Percentiles rank a stretch among this genome's conserved stretches.
Conservation (phyloP, 2,797 vertebrate species). For the Leptodactylus fallax region DNA sequence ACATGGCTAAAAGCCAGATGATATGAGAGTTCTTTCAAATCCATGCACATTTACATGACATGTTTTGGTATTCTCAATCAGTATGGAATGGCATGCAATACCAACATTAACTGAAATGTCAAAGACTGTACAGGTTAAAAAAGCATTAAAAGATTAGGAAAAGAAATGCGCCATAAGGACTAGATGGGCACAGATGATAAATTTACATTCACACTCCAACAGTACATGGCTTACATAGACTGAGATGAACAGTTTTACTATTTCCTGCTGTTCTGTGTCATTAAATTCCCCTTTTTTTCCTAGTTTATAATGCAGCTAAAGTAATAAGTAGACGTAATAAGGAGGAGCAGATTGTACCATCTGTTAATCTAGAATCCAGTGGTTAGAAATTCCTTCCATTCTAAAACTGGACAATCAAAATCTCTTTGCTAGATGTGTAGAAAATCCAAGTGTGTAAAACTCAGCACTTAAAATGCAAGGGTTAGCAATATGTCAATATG, state of each 20-base stretch:
- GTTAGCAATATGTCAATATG: not conserved
- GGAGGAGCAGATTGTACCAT: not conserved
- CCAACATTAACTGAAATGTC: constrained; percentile 10
- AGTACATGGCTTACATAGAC: not conserved
- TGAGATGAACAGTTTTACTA: not conserved
- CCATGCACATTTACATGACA: constrained; percentile 32
- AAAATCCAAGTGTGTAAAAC: not conserved
- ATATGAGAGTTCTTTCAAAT: constrained; percentile 55
- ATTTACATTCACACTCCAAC: not conserved
- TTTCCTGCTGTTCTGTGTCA: too few species aligned
- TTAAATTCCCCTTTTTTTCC: not conserved
- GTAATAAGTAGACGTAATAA: not conserved
- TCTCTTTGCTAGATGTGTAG: not conserved
- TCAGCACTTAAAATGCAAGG: not conserved
- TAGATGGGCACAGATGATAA: not conserved
- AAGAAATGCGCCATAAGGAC: not conserved
- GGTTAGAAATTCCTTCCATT: not conserved
- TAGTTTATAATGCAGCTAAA: not conserved
- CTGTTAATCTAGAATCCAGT: not conserved
- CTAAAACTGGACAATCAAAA: not conserved
- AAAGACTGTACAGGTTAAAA: not conserved
- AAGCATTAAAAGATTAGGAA: not conserved
- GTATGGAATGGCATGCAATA: constrained; percentile 26
- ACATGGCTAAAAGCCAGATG: constrained; percentile 67
- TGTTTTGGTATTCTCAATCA: constrained; percentile 19